These are phyloP conservation scores for Butastur rufipennis DNA, from an alignment of 2,113 vertebrate genomes.

Conservation along the genomic window DNA sequence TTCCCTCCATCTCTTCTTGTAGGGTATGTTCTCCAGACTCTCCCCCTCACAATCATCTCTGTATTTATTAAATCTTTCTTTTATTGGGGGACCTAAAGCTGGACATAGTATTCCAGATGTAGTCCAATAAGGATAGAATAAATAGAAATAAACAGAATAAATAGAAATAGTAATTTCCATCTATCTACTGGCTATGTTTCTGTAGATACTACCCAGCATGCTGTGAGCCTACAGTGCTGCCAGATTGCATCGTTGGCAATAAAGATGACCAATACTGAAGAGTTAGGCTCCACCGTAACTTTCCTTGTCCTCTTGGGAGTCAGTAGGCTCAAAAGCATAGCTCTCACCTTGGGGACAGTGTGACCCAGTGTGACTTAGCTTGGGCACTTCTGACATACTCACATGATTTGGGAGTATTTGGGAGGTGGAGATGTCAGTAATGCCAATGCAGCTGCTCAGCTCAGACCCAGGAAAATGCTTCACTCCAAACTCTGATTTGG, in stretches of 20 bases:
- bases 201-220: background rate
- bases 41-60: background rate
- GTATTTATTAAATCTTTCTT: background rate
- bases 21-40: background rate
- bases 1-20: background rate
- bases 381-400: background rate
- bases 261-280: background rate
- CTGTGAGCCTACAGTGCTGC: background rate
- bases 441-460: background rate
- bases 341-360: background rate
- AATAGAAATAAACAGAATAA: background rate
- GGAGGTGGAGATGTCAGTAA: background rate
- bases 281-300: background rate
- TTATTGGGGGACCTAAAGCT: background rate
- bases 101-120: background rate
- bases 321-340: background rate
- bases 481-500: background rate
- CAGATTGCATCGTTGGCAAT: background rate
- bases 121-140: background rate
- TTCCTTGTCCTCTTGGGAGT: background rate
- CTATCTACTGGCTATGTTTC: background rate
- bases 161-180: background rate
- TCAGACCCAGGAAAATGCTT: background rate
- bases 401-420: background rate
- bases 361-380: background rate